A percentile compares a stretch with the other conserved stretches of the same genome.
Evolutionary conservation across 2,888 invertebrate species (phyloP).

Genomic region (Drosophila cognata): DNA sequence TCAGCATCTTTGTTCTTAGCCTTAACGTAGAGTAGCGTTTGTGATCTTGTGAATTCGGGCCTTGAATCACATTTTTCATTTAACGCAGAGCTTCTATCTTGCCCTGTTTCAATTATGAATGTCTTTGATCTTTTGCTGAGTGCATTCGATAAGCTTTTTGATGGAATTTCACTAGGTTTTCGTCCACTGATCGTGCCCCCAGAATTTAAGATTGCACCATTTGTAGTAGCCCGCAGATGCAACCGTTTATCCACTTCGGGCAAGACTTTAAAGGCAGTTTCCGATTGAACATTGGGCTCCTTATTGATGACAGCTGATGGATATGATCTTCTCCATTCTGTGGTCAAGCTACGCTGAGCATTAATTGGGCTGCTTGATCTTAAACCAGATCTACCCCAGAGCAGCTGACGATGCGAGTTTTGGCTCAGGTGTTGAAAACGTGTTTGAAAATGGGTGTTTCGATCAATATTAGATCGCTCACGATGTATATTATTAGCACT

Average conservation of each 20-base stretch:
- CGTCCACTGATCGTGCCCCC: slow-evolving; percentile 93
- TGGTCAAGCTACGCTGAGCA: slow-evolving; percentile 23
- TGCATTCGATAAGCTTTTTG: slow-evolving; percentile 7
- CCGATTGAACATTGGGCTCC: slow-evolving; percentile 28
- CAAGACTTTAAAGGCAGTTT: slow-evolving; percentile 87
- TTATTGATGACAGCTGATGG: slow-evolving; percentile 31
- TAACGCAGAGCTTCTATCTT: slow-evolving; percentile 4
- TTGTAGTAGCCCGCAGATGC: slow-evolving; percentile 91
- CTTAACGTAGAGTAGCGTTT: slow-evolving; percentile 58
- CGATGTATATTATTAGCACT: slow-evolving; percentile 74
- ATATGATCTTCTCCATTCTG: slow-evolving; percentile 55
- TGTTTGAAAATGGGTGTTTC: slow-evolving; percentile 61
- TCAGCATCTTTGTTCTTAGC: slow-evolving; percentile 43
- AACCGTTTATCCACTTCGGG: slow-evolving; percentile 88
- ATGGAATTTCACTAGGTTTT: slow-evolving; percentile 70
- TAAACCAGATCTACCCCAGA: slow-evolving; percentile 33
- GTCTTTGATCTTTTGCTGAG: slow-evolving; percentile 67
- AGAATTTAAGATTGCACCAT: slow-evolving; percentile 92
- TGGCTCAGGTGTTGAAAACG: slow-evolving; percentile 40
- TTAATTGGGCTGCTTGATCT: slow-evolving; percentile 34
- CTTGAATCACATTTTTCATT: slow-evolving; percentile 8
- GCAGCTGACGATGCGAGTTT: slow-evolving; percentile 28
- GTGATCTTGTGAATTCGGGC: slow-evolving; percentile 61
- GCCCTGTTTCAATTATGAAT: slow-evolving; percentile 53
- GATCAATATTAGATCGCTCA: slow-evolving; percentile 56